Percentiles rank a stretch among this genome's conserved stretches.
These are phyloP conservation scores for Belonocnema kinseyi DNA, from an alignment of 1,140 invertebrate genomes.

Conservation along the genomic window DNA sequence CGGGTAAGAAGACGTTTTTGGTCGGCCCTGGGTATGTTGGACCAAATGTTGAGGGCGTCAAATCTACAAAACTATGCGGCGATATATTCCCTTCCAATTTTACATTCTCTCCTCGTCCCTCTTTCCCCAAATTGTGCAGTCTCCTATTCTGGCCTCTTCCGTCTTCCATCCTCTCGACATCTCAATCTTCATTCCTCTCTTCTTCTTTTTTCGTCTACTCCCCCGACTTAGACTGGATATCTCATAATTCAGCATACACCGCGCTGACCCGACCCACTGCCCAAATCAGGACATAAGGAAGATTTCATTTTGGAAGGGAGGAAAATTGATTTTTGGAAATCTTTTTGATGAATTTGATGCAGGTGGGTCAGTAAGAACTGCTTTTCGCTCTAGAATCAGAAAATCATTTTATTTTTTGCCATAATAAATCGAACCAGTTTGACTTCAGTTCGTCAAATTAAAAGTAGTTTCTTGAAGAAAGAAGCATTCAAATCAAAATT, in stretches of 20 bases:
- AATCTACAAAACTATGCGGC: constrained; percentile 13
- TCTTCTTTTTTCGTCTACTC: constrained; percentile 23
- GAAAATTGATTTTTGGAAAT: background rate
- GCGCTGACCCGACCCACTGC: background rate
- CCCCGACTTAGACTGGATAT: background rate
- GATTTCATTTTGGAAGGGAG: background rate
- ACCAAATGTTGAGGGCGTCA: background rate
- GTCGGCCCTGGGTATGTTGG: constrained; percentile 7
- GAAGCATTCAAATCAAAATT: too few relatives aligned
- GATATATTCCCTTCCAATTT: constrained; percentile 10
- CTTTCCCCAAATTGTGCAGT: constrained; percentile 12
- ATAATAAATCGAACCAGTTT: too few relatives aligned
- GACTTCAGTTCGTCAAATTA: too few relatives aligned
- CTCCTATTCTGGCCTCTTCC: constrained; percentile 23
- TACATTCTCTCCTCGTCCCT: background rate
- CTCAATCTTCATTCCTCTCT: constrained; percentile 6
- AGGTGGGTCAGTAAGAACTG: too few relatives aligned
- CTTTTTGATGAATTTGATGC: too few relatives aligned
- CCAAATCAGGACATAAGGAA: constrained; percentile 18
- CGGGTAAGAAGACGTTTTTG: constrained; percentile 23
- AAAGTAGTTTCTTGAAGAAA: too few relatives aligned
- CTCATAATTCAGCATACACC: constrained; percentile 7
- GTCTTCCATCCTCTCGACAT: background rate
- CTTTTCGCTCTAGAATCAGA: too few relatives aligned
- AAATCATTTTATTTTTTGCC: too few relatives aligned